phyloP scores from a whole-genome alignment of 2,888 invertebrate genomes.

The Noctua pronuba region DNA sequence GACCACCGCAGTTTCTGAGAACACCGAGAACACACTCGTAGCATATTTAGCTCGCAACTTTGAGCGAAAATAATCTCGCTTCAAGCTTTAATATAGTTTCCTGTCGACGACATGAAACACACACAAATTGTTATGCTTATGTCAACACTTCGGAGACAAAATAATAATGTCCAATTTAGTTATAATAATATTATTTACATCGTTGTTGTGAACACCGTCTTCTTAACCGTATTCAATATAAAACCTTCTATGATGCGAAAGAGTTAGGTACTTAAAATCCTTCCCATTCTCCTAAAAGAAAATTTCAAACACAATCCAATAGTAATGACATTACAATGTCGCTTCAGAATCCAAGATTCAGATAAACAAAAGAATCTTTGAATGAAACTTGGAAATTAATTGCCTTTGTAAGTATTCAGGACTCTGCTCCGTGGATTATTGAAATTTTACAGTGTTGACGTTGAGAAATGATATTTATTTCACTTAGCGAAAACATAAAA shows the following conservation, averaged over 20 bases:
- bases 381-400: constrained; percentile 58
- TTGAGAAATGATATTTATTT: constrained; percentile 41
- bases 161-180: constrained; percentile 17
- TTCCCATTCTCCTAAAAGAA: not conserved
- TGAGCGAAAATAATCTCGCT: constrained; percentile 69
- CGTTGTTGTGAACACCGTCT: not conserved
- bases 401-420: constrained; percentile 43
- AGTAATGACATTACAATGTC: constrained; percentile 4
- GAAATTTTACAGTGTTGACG: constrained; percentile 44
- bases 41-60: constrained; percentile 78
- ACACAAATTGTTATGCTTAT: constrained; percentile 53
- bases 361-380: constrained; percentile 57
- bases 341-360: constrained; percentile 16
- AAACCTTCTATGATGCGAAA: not conserved
- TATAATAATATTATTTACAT: not conserved
- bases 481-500: constrained; percentile 23
- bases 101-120: constrained; percentile 61
- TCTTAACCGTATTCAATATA: not conserved
- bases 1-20: constrained; percentile 86
- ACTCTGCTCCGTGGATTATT: constrained; percentile 34
- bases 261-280: not conserved
- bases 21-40: constrained; percentile 80
- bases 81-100: constrained; percentile 68
- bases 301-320: not conserved
- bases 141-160: constrained; percentile 39